These are phyloP conservation scores for Spicauda simplicius DNA, from an alignment of 2,888 invertebrate species.

Conservation along the genomic window DNA sequence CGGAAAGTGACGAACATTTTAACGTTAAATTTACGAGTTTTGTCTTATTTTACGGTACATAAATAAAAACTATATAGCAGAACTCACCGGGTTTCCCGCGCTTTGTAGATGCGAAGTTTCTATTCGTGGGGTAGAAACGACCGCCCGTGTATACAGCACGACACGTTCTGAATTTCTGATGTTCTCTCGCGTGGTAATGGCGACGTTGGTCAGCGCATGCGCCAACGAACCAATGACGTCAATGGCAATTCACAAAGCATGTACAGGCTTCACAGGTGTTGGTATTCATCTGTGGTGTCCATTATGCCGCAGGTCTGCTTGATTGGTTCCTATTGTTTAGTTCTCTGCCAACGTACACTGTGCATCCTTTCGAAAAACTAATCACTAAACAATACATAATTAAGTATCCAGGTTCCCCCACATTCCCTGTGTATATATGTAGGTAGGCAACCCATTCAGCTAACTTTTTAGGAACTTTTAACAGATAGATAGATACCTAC, in stretches of 20 bases:
- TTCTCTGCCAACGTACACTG: neutral
- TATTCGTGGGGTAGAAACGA: slow-evolving; percentile 50
- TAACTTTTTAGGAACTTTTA: no score
- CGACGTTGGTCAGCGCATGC: slow-evolving; percentile 56
- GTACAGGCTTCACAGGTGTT: slow-evolving; percentile 61
- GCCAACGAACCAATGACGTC: slow-evolving; percentile 73
- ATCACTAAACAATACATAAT: no score
- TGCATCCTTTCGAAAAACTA: no score
- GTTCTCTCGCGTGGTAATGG: slow-evolving; percentile 47
- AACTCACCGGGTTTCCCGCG: slow-evolving; percentile 76
- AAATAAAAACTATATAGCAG: neutral
- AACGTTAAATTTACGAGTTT: neutral
- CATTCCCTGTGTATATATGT: no score
- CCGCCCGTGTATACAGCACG: slow-evolving; percentile 60
- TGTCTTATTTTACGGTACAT: neutral
- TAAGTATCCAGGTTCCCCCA: no score
- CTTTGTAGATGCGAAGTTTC: slow-evolving; percentile 49
- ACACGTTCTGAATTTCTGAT: slow-evolving; percentile 61
- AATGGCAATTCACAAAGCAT: slow-evolving; percentile 79
- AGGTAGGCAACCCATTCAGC: no score
- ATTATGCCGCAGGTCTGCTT: slow-evolving; percentile 47
- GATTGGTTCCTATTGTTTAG: neutral
- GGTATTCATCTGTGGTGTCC: slow-evolving; percentile 51
- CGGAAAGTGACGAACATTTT: neutral
- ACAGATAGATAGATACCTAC: no score